A percentile compares a stretch with the other conserved stretches of the same genome.
Conservation (phyloP, 2,888 invertebrate species). For the Cylindroiulus punctatus region DNA sequence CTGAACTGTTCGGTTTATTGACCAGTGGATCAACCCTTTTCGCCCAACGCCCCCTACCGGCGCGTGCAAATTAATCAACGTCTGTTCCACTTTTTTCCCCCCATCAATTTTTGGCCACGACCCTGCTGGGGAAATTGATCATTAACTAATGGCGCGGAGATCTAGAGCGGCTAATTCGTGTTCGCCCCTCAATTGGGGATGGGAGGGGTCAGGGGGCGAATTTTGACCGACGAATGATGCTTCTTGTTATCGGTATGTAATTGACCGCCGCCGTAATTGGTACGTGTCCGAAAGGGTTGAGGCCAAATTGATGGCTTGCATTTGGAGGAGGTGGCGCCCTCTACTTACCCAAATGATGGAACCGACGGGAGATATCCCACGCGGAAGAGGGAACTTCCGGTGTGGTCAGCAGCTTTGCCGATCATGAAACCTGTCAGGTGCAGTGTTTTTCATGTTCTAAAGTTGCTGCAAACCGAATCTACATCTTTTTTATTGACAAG, state of each 20-base stretch:
- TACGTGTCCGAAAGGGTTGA: not conserved
- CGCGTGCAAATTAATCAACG: not conserved
- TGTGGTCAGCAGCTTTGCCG: not conserved
- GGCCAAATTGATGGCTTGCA: not conserved
- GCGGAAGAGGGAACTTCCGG: not conserved
- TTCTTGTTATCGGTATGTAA: slow-evolving; percentile 21
- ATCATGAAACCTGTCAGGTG: too few species aligned
- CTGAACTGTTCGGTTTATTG: too few species aligned
- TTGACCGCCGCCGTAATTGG: slow-evolving; percentile 16
- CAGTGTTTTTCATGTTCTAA: too few species aligned
- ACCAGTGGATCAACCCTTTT: not conserved
- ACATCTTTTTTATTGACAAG: too few species aligned
- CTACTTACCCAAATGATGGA: not conserved
- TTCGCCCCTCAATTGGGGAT: not conserved
- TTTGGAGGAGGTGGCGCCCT: not conserved
- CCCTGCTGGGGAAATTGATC: not conserved
- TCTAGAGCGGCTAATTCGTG: not conserved
- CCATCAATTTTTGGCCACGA: not conserved
- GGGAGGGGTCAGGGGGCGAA: slow-evolving; percentile 32
- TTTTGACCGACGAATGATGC: not conserved
- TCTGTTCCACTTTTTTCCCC: not conserved
- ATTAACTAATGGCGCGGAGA: not conserved
- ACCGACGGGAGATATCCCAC: not conserved
- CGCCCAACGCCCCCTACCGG: not conserved
- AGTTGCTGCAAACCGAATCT: too few species aligned